phyloP scores from a whole-genome alignment of 2,888 invertebrate genomes.

The Agriopis leucophaearia region DNA sequence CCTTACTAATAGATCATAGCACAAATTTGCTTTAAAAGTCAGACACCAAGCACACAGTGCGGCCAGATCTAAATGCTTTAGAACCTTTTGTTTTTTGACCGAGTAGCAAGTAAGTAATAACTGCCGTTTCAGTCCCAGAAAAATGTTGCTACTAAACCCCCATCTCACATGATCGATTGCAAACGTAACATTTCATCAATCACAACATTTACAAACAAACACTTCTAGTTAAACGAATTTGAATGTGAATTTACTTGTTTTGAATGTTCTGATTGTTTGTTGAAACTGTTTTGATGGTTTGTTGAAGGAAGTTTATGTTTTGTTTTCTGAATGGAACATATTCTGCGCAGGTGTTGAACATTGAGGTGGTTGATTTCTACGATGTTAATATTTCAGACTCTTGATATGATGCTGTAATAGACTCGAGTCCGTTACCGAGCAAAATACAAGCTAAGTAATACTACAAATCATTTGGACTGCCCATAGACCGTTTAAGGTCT shows the following conservation, averaged over 20 bases:
- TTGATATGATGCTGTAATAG: background rate
- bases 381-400: background rate
- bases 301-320: slow-evolving; percentile 15
- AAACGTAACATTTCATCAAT: slow-evolving; percentile 12
- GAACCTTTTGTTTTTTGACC: too few relatives aligned
- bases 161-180: background rate
- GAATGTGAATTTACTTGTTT: slow-evolving; percentile 24
- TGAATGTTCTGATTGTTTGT: slow-evolving; percentile 15
- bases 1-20: too few relatives aligned
- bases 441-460: too few relatives aligned
- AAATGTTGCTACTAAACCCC: background rate
- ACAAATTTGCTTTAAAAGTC: too few relatives aligned
- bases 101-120: too few relatives aligned
- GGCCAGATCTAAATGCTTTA: too few relatives aligned
- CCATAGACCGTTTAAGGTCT: too few relatives aligned
- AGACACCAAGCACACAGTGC: too few relatives aligned
- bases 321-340: slow-evolving; percentile 16
- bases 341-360: slow-evolving; percentile 16
- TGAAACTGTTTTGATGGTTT: slow-evolving; percentile 15
- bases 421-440: too few relatives aligned
- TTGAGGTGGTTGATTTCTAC: background rate
- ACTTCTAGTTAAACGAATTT: slow-evolving; percentile 17
- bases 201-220: slow-evolving; percentile 26
- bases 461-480: too few relatives aligned
- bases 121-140: too few relatives aligned